phyloP scores from a whole-genome alignment of 2,888 invertebrate genomes.

The Rotaria sp. region DNA sequence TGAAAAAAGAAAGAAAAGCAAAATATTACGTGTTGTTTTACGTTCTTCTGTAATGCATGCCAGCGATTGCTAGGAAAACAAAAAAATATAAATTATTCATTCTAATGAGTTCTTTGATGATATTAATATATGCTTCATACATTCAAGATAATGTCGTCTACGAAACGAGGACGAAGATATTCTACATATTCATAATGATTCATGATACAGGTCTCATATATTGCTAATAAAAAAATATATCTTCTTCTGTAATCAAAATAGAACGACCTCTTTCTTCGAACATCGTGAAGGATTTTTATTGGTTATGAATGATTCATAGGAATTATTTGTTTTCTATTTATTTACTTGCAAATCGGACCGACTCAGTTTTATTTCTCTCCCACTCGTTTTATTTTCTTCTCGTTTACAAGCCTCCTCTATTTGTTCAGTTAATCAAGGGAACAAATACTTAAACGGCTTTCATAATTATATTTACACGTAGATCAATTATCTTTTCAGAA shows the following conservation, averaged over 20 bases:
- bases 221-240: too few relatives aligned
- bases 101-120: too few relatives aligned
- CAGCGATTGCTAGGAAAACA: background rate
- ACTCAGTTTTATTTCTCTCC: background rate
- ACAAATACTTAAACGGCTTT: too few relatives aligned
- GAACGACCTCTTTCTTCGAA: background rate
- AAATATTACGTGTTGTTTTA: background rate
- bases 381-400: background rate
- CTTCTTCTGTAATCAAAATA: background rate
- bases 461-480: too few relatives aligned
- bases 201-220: too few relatives aligned
- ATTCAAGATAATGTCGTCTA: too few relatives aligned
- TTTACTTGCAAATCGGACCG: background rate
- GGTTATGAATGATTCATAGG: background rate
- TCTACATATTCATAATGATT: too few relatives aligned
- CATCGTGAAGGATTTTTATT: background rate
- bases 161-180: too few relatives aligned
- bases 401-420: background rate
- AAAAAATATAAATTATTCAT: background rate
- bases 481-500: background rate
- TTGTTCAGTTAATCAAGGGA: background rate
- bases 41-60: background rate
- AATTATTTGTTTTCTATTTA: conserved; percentile 13
- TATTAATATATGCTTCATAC: too few relatives aligned
- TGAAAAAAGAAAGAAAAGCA: background rate